Base-by-base conservation (phyloP, 2,113 vertebrate genomes). In the Suncus etruscus region DNA sequence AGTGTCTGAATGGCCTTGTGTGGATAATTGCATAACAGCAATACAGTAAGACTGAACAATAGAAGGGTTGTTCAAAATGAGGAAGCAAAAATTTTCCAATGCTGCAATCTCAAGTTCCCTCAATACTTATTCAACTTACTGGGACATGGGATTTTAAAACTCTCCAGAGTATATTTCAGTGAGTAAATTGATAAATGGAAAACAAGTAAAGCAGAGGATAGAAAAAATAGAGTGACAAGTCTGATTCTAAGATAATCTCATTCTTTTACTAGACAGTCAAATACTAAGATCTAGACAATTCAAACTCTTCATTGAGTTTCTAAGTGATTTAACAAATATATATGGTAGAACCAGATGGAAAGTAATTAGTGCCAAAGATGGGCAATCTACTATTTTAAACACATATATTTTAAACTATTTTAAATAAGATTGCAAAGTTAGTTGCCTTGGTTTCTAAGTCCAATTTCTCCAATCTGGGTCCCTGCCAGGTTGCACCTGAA, bases 41-140 rank as follows among this genome's bases (percentile, higher is more conserved):
- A 20, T 39, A 68, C 25, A 11, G 54, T 11, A 47, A 61, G 66
- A 27, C n/a, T 12, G 58, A 86, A 95, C 91, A 94, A 90, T 83
- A 66, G 6, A 39, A 8, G 12, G 68, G 51, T 29, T 96, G 92
- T 74, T 69, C 58, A 29, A 6, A 70, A 86, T 11, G 73, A 86
- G 92, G 93, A 96, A 95, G 88, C 77, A 68, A 83, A 93, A 48
- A 86, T n/a, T 65, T 78, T 70, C 73, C 63, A 92, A 25, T 61
- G 92, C 77, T 86, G 75, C 70, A 29, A 65, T 39, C 69, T 45
- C 83, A 86, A 90, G 83, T 74, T 92, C 91, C 75, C 54, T 54
- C 87, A 87, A 89, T 54, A 70, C 50, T 85, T n/a, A 50, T 10
- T 83, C 45, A 32, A 72, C 25, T 80, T 77, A 20, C 1, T 15